Conservation (phyloP, 2,113 vertebrate species). For the Toxotes chatareus region DNA sequence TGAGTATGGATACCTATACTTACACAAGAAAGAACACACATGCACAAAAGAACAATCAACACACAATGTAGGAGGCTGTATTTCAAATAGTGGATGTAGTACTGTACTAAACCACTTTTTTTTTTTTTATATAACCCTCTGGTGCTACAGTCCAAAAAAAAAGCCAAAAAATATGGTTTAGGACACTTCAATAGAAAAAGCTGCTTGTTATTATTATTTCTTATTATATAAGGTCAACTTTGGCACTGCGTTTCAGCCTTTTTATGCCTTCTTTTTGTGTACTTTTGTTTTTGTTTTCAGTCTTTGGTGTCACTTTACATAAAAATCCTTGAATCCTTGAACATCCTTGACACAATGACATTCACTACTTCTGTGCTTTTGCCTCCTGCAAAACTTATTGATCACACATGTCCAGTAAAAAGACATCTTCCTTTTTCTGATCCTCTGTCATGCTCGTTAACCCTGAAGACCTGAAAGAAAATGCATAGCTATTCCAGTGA, state of each 20-base stretch:
- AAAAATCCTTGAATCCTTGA: not conserved
- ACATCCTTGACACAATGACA: not conserved
- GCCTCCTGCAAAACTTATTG: not conserved
- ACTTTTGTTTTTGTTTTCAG: not conserved
- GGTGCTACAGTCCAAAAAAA: not conserved
- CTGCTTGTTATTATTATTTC: no score
- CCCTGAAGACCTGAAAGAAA: not conserved
- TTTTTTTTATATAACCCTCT: not conserved
- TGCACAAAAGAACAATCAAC: not conserved
- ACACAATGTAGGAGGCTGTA: not conserved
- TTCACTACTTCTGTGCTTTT: not conserved
- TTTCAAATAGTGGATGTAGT: not conserved
- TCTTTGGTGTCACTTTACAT: not conserved
- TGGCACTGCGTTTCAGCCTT: no score
- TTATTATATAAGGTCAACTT: no score
- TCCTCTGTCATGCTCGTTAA: not conserved
- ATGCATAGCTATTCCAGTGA: not conserved
- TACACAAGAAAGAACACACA: not conserved
- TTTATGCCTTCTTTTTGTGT: not conserved
- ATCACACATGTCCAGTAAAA: not conserved
- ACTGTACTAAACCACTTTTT: not conserved
- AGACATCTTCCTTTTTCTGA: not conserved
- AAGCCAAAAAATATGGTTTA: not conserved
- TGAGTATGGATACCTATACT: not conserved
- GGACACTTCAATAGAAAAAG: not conserved